Evolutionary conservation across 2,113 vertebrate genomes (phyloP).

Genomic region (Poicephalus gulielmi): DNA sequence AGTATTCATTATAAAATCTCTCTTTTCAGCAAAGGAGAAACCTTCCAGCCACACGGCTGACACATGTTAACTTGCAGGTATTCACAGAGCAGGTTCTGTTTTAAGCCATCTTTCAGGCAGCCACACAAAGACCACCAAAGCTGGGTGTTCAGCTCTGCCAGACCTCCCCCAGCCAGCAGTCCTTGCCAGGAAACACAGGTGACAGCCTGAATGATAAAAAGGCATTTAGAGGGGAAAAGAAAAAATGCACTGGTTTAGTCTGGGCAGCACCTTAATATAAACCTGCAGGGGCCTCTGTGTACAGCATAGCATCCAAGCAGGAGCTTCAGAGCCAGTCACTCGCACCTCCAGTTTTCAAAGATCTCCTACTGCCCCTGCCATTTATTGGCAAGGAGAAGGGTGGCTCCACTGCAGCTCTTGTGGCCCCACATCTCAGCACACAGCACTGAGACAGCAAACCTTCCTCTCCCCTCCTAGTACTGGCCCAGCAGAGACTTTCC

Average conservation of each 20-base stretch:
- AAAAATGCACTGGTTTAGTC: conserved; percentile 71
- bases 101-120: conserved; percentile 72
- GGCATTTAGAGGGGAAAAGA: conserved; percentile 68
- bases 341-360: not conserved
- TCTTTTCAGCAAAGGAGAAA: conserved; percentile 56
- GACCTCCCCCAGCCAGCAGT: conserved; percentile 72
- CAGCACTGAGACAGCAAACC: not conserved
- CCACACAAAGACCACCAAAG: conserved; percentile 70
- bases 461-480: not conserved
- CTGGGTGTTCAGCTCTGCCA: conserved; percentile 68
- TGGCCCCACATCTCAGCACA: not conserved
- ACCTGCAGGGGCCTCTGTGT: conserved; percentile 68
- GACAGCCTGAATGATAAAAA: conserved; percentile 77
- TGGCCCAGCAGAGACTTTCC: not conserved
- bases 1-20: conserved; percentile 68
- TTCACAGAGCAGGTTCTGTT: conserved; percentile 74
- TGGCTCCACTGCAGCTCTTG: not conserved
- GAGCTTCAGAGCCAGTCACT: conserved; percentile 32
- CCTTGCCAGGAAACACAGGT: conserved; percentile 76
- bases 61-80: conserved; percentile 67
- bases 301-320: conserved; percentile 59
- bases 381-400: not conserved
- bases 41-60: conserved; percentile 66
- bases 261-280: conserved; percentile 73
- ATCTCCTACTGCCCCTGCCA: not conserved